Percentiles rank a stretch among this genome's conserved stretches.
Conservation (phyloP, 2,113 vertebrate genomes). For the Leptosomus discolor region DNA sequence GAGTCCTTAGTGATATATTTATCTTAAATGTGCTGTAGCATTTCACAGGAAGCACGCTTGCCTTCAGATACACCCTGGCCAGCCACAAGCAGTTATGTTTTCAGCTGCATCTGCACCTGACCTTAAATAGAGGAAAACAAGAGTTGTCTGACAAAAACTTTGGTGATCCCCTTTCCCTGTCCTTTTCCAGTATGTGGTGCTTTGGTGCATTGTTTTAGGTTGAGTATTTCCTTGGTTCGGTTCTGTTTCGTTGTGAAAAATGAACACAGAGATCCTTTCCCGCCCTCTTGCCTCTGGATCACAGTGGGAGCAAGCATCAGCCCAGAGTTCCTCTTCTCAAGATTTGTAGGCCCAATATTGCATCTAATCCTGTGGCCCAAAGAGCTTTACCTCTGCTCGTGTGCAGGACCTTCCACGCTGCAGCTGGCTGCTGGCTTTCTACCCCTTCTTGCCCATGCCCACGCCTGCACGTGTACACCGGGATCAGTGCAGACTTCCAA, state of each 20-base stretch:
- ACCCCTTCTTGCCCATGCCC: background rate
- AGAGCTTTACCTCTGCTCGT: rapidly evolving
- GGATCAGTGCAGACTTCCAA: background rate
- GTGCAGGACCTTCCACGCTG: background rate
- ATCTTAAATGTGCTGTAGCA: rapidly evolving
- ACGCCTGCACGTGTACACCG: background rate
- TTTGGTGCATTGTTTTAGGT: background rate
- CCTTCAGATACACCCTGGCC: background rate
- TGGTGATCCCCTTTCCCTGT: background rate
- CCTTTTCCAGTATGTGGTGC: background rate
- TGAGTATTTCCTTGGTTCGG: background rate
- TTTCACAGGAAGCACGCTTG: background rate
- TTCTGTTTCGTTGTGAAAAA: background rate
- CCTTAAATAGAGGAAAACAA: background rate
- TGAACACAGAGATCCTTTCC: background rate
- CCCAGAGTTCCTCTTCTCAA: background rate
- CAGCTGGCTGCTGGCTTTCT: background rate
- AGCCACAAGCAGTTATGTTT: background rate
- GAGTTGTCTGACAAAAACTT: background rate
- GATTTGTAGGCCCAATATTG: background rate
- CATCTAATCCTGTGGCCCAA: background rate
- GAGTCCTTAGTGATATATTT: background rate
- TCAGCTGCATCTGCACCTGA: background rate
- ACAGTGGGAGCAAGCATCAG: background rate
- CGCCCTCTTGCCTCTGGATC: background rate